These are phyloP conservation scores for Dolomedes plantarius DNA, from an alignment of 2,888 invertebrate species.

Conservation along the genomic window DNA sequence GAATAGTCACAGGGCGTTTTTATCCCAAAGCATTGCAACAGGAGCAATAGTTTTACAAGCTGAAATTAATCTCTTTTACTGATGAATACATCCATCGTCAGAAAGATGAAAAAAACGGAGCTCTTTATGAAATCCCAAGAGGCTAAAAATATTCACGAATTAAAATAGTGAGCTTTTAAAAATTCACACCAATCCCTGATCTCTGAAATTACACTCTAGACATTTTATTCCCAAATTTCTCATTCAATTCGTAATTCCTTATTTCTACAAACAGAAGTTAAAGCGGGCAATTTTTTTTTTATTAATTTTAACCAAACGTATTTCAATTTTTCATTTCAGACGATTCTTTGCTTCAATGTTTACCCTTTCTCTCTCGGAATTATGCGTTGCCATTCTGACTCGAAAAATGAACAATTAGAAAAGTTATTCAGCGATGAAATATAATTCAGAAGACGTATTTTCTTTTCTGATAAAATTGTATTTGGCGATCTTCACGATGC, in stretches of 20 bases:
- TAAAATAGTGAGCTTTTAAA: no score
- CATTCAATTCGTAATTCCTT: neutral
- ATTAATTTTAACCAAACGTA: neutral
- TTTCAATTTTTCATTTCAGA: neutral
- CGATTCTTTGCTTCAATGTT: neutral
- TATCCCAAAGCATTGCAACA: no score
- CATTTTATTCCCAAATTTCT: neutral
- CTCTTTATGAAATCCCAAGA: no score
- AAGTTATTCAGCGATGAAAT: conserved; percentile 4
- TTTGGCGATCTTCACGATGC: neutral
- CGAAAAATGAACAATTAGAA: conserved; percentile 5
- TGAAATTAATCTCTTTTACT: no score
- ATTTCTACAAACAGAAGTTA: neutral
- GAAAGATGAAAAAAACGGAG: no score
- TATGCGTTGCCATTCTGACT: neutral
- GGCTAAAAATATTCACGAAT: no score
- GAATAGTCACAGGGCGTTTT: no score
- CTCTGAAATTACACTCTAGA: neutral
- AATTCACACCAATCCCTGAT: no score
- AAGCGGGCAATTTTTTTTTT: neutral
- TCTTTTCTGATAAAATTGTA: neutral
- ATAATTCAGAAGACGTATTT: neutral
- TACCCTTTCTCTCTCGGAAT: neutral
- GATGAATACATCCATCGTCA: no score
- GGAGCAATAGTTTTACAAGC: no score